phyloP scores from a whole-genome alignment of 2,888 invertebrate genomes.

The Pseudococcus viburni region DNA sequence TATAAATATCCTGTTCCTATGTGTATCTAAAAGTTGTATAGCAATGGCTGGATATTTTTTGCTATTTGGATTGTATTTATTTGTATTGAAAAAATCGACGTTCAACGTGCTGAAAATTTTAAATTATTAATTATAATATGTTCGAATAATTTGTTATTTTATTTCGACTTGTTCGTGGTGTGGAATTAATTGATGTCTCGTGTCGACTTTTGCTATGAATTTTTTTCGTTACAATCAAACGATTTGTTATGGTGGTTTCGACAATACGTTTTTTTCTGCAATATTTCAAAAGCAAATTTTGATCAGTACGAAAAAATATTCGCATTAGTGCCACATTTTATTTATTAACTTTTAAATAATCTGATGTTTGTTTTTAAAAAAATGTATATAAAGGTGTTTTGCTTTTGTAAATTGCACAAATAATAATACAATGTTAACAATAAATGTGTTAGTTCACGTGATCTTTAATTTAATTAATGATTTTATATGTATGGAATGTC shows the following conservation, averaged over 20 bases:
- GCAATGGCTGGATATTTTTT: constrained; percentile 48
- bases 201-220: background rate
- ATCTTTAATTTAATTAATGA: background rate
- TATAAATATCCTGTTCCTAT: constrained; percentile 50
- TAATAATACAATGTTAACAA: constrained; percentile 49
- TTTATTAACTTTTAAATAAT: constrained; percentile 42
- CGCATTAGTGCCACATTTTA: constrained; percentile 27
- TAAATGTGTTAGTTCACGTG: constrained; percentile 44
- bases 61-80: constrained; percentile 41
- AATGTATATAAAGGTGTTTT: constrained; percentile 42
- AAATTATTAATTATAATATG: constrained; percentile 25
- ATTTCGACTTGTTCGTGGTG: background rate
- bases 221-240: background rate
- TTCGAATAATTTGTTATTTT: constrained; percentile 40
- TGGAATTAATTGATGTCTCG: background rate
- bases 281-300: constrained; percentile 51
- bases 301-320: background rate
- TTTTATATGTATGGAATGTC: background rate
- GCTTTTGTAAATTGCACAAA: constrained; percentile 55
- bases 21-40: constrained; percentile 25
- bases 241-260: constrained; percentile 1
- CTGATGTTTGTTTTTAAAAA: constrained; percentile 31
- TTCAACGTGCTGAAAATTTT: constrained; percentile 17
- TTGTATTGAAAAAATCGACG: constrained; percentile 2
- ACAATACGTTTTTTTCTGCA: constrained; percentile 18